A percentile compares a stretch with the other conserved stretches of the same genome.
These are phyloP conservation scores for Cephalopterus ornatus DNA, from an alignment of 2,113 vertebrate genomes.

Conservation along the genomic window DNA sequence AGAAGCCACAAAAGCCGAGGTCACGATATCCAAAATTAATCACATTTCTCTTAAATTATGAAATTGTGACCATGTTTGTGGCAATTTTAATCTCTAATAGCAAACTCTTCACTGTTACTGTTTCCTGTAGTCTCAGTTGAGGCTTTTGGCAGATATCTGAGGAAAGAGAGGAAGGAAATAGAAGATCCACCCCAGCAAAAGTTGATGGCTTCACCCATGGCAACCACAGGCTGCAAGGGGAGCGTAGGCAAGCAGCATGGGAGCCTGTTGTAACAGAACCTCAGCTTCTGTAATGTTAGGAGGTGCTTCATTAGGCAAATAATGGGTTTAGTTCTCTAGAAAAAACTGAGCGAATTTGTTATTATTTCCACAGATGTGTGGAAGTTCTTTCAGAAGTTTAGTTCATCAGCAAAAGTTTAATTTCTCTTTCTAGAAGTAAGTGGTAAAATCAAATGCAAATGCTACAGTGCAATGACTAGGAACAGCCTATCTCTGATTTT, in stretches of 20 bases:
- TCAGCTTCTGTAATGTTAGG: neutral
- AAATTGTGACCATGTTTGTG: neutral
- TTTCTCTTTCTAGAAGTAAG: neutral
- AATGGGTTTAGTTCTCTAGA: neutral
- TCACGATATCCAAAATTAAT: neutral
- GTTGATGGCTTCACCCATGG: conserved; percentile 10
- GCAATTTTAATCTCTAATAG: neutral
- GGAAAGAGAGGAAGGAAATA: conserved; percentile 59
- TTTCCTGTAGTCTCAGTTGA: conserved; percentile 10
- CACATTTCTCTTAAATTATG: neutral
- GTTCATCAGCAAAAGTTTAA: neutral
- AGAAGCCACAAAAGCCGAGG: neutral
- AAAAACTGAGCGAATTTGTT: neutral
- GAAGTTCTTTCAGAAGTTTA: neutral
- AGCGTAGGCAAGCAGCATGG: neutral
- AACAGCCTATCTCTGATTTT: neutral
- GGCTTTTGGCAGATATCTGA: conserved; percentile 28
- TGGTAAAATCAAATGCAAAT: neutral
- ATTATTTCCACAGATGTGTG: neutral
- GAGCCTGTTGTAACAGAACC: neutral
- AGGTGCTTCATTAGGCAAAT: neutral
- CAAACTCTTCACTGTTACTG: neutral
- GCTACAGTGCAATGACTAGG: neutral
- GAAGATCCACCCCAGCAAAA: conserved; percentile 24
- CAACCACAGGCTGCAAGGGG: conserved; percentile 15